phyloP scores from a whole-genome alignment of 2,888 invertebrate species.

The Slavum lentiscoides region DNA sequence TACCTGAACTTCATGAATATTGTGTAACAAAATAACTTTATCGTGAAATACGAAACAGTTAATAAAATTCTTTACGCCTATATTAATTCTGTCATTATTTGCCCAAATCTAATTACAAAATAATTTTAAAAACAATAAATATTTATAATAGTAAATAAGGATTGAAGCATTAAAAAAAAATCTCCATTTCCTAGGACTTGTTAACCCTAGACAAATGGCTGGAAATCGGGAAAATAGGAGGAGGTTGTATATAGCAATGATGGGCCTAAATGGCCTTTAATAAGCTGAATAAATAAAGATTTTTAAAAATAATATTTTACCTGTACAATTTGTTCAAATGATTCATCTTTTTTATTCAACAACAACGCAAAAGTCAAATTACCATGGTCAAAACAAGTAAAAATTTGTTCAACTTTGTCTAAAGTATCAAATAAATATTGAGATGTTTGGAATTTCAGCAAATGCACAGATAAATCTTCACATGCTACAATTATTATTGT shows the following conservation, averaged over 20 bases:
- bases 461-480: slow-evolving; percentile 35
- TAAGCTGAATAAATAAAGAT: background rate
- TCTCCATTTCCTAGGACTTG: too few species aligned
- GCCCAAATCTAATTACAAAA: slow-evolving; percentile 35
- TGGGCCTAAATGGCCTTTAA: too few species aligned
- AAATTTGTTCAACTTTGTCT: slow-evolving; percentile 13
- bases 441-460: slow-evolving; percentile 6
- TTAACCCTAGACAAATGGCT: too few species aligned
- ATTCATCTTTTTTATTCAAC: background rate
- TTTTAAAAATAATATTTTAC: slow-evolving; percentile 3
- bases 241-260: too few species aligned
- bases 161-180: too few species aligned
- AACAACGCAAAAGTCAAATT: slow-evolving; percentile 5
- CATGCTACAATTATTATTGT: slow-evolving; percentile 39
- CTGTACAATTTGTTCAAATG: background rate
- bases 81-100: background rate
- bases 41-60: slow-evolving; percentile 36
- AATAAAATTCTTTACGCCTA: slow-evolving; percentile 9
- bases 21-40: slow-evolving; percentile 14
- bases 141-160: background rate
- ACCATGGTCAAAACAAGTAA: slow-evolving; percentile 3
- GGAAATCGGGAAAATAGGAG: too few species aligned
- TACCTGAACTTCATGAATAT: slow-evolving; percentile 19
- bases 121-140: background rate
- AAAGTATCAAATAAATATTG: slow-evolving; percentile 19